These are phyloP conservation scores for Ascidia mentula DNA, from an alignment of 23 tunicate species.

Conservation along the genomic window DNA sequence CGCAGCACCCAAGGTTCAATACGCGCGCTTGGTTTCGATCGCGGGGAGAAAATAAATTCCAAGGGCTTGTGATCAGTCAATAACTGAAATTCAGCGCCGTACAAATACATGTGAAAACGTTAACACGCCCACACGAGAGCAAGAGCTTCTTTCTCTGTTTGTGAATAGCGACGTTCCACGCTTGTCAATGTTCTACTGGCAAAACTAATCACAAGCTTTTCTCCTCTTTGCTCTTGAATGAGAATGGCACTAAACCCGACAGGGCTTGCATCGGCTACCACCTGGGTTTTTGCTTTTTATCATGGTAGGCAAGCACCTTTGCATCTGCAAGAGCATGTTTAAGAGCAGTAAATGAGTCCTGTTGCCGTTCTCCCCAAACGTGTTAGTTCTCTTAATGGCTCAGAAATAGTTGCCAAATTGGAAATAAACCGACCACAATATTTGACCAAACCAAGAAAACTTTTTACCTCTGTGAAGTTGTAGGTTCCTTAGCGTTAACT, in stretches of 20 bases:
- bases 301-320: not conserved
- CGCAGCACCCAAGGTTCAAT: constrained; percentile 29
- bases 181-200: not conserved
- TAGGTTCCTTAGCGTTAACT: constrained; percentile 12
- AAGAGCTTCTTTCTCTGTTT: constrained; percentile 26
- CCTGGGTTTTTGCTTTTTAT: not conserved
- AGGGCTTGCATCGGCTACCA: too few species aligned
- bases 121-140: constrained; percentile 40
- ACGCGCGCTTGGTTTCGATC: too few species aligned
- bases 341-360: constrained; percentile 3
- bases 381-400: constrained; percentile 28
- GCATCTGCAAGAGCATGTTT: constrained; percentile 2
- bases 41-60: too few species aligned
- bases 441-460: constrained; percentile 38
- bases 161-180: constrained; percentile 22
- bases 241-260: too few species aligned
- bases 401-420: constrained; percentile 15
- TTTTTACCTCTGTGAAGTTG: constrained; percentile 27
- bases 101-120: constrained; percentile 19
- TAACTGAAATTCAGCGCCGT: constrained; percentile 12
- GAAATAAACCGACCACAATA: constrained; percentile 37
- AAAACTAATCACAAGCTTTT: not conserved
- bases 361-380: constrained; percentile 20
- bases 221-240: not conserved
- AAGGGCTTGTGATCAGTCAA: too few species aligned